Percentiles rank a stretch among this genome's conserved stretches.
These are phyloP conservation scores for Neoascia interrupta DNA, from an alignment of 2,888 invertebrate species.

Conservation along the genomic window DNA sequence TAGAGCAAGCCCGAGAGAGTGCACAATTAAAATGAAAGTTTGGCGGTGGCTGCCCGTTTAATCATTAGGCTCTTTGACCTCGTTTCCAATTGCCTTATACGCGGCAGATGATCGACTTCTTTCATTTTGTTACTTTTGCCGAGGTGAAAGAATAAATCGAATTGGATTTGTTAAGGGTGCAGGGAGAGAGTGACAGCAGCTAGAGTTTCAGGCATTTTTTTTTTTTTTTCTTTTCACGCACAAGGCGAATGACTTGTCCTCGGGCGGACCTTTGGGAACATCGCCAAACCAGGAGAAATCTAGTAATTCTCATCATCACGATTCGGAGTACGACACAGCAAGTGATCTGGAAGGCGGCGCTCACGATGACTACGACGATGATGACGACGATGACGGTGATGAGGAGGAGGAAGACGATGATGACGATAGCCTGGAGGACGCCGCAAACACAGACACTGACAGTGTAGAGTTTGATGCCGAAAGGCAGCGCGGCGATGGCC, in stretches of 20 bases:
- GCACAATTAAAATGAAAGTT: conserved; percentile 68
- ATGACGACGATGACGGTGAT: conserved; percentile 74
- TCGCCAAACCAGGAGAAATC: conserved; percentile 78
- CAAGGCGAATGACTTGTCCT: conserved; percentile 53
- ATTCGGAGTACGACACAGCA: conserved; percentile 80
- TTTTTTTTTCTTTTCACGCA: not conserved
- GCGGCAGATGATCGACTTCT: conserved; percentile 42
- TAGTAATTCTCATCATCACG: conserved; percentile 79
- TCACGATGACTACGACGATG: conserved; percentile 76
- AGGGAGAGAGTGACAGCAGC: not conserved
- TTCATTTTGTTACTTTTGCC: conserved; percentile 25
- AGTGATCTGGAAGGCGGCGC: conserved; percentile 79
- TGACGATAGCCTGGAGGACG: conserved; percentile 74
- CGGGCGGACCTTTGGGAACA: conserved; percentile 73
- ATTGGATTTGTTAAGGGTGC: too few relatives aligned
- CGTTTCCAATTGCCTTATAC: conserved; percentile 48
- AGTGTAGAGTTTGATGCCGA: conserved; percentile 76
- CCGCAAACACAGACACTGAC: conserved; percentile 72
- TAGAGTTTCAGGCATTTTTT: conserved; percentile 3
- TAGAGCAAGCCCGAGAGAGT: conserved; percentile 50
- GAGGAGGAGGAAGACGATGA: conserved; percentile 73
- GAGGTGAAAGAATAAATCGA: conserved; percentile 49
- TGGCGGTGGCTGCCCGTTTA: conserved; percentile 62
- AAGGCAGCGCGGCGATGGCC: conserved; percentile 86
- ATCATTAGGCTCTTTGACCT: conserved; percentile 57